Evolutionary conservation across 2,888 invertebrate species (phyloP).

Genomic region (Phorcus lineatus): DNA sequence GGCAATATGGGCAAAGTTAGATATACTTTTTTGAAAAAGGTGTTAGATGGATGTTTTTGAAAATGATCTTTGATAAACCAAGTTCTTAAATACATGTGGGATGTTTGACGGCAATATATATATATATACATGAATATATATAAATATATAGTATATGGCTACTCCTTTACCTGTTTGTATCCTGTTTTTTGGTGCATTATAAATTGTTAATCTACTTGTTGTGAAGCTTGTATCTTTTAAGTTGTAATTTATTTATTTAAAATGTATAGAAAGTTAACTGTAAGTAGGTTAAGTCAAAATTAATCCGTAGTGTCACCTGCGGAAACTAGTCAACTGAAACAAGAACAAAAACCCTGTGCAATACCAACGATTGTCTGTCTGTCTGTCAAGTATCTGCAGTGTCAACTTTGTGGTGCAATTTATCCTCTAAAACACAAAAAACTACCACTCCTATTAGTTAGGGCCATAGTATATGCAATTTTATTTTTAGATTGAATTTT

Average conservation of each 20-base stretch:
- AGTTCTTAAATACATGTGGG: not conserved
- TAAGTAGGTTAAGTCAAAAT: conserved; percentile 1
- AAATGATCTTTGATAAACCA: not conserved
- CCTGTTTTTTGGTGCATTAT: conserved; percentile 12
- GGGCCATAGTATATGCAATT: conserved; percentile 2
- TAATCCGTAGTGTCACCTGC: not conserved
- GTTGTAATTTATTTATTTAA: conserved; percentile 8
- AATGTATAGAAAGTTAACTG: conserved; percentile 1
- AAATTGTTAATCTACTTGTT: not conserved
- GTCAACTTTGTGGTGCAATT: conserved; percentile 18
- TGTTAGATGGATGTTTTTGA: not conserved
- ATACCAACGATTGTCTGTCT: conserved; percentile 16
- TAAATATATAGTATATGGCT: no score
- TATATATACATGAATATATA: no score
- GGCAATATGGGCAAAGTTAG: not conserved
- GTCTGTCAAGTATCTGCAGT: conserved; percentile 12
- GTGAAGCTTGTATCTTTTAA: conserved; percentile 3
- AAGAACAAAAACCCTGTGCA: not conserved
- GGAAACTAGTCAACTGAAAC: not conserved
- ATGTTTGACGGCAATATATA: conserved; percentile 11
- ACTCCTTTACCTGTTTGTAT: not conserved
- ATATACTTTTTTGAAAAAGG: no score
- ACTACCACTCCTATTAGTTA: not conserved
- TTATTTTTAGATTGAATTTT: conserved; percentile 18
- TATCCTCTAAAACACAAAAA: not conserved